Conservation (phyloP, 2,888 invertebrate species). For the Ophion obscuratus region DNA sequence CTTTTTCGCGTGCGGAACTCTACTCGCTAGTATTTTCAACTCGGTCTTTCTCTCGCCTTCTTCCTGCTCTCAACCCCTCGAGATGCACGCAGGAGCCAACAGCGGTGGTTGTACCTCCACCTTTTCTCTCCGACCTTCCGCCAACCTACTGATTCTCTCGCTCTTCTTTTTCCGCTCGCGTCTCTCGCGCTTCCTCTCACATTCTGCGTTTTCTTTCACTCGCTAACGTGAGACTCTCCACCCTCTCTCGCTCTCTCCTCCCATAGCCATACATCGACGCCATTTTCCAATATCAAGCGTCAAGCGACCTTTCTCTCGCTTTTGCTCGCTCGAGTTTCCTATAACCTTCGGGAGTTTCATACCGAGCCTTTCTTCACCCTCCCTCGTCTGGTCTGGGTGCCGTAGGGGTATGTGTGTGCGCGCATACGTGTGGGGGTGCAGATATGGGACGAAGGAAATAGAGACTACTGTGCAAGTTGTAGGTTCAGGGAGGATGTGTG, state of each 20-base stretch:
- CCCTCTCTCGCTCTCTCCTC: conserved; percentile 66
- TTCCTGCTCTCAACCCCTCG: conserved; percentile 38
- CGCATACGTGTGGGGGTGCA: background rate
- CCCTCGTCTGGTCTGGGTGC: conserved; percentile 63
- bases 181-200: conserved; percentile 19
- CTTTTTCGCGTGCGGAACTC: conserved; percentile 9
- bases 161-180: background rate
- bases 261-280: conserved; percentile 78
- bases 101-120: conserved; percentile 53
- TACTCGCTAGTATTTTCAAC: conserved; percentile 52
- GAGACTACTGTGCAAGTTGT: conserved; percentile 54
- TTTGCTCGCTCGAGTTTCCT: conserved; percentile 67
- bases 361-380: conserved; percentile 63
- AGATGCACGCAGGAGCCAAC: conserved; percentile 48
- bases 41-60: conserved; percentile 53
- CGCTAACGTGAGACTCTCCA: conserved; percentile 31
- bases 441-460: conserved; percentile 61
- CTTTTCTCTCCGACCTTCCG: conserved; percentile 56
- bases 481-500: conserved; percentile 41
- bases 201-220: conserved; percentile 55
- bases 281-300: conserved; percentile 83
- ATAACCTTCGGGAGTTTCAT: conserved; percentile 55
- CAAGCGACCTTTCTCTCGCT: conserved; percentile 74
- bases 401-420: conserved; percentile 17
- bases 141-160: conserved; percentile 59